Conservation (phyloP, 1,140 invertebrate genomes). For the Yoshiicerus persimilis region DNA sequence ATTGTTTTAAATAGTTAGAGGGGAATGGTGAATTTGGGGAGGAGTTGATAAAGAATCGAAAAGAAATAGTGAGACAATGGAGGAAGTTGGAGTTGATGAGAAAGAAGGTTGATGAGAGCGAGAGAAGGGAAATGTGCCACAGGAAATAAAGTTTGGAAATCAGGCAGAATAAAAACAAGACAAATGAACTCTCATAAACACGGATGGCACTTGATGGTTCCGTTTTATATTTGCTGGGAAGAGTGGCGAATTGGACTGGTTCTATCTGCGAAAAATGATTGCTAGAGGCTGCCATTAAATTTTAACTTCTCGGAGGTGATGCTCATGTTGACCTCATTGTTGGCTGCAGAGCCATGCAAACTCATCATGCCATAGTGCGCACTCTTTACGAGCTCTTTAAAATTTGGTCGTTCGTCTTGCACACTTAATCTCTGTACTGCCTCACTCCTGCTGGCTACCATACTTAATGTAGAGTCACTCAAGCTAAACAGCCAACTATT, state of each 20-base stretch:
- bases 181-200: neutral
- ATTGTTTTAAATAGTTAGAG: neutral
- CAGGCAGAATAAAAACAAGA: neutral
- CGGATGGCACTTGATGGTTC: neutral
- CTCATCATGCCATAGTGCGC: neutral
- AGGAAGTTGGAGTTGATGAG: neutral
- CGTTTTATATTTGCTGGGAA: neutral
- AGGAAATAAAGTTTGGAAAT: neutral
- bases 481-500: neutral
- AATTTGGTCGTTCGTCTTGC: neutral
- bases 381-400: neutral
- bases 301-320: neutral
- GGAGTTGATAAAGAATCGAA: neutral
- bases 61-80: neutral
- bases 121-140: neutral
- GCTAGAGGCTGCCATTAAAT: neutral
- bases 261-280: neutral
- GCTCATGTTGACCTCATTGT: neutral
- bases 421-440: neutral
- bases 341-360: neutral
- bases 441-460: neutral
- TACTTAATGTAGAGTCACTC: neutral
- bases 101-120: neutral
- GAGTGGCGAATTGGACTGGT: neutral
- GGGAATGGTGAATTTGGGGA: neutral